Base-by-base conservation (phyloP, 1,140 invertebrate genomes). In the Brachionus manjavacas region DNA sequence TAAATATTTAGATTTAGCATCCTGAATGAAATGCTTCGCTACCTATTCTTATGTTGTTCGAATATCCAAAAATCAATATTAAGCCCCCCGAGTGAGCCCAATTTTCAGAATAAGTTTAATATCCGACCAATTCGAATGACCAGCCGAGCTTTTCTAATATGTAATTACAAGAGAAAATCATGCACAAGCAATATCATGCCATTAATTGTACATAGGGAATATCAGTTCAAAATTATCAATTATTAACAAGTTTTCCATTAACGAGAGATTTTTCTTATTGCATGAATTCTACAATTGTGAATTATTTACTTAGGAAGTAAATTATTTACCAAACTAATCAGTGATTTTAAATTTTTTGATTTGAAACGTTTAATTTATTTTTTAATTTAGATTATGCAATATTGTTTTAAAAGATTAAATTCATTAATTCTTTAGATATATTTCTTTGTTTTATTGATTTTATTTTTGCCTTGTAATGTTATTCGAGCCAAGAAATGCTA, bases 81-180 rank as follows among this genome's bases (percentile, higher is more conserved):
- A 20, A 20, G 52, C 52, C 52, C 52, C 52, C 52, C 52, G 52
- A 60, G 52, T 60, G 66, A 28, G 66, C 28, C 1, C 14, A 68
- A 28, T 31, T 31, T 68, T 68, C 31, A 39, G 25, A 68, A 31
- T 41, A 72, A 72, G 16, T 41, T 41, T 72, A 72, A 72, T 72
- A 72, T 72, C 68, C 68, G 68, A 41, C 39, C 31, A 39, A 41
- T 72, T 39, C 16, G 68, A n/a, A 72, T 72, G 68, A 72, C 68
- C 68, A 72, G 39, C 68, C 31, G 68, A 72, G 68, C 68, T 72
- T 41, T 72, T 72, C 68, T 72, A 72, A 72, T 72, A 41, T 41
- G 39, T 41, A 41, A 72, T 41, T 20, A 39, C 2, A 72, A 72
- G 14, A 39, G 31, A 28, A 68, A 68, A 68, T 68, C 66, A 68